A percentile compares a stretch with the other conserved stretches of the same genome.
Conservation (phyloP, 2,113 vertebrate genomes). For the Cyanistes caeruleus region DNA sequence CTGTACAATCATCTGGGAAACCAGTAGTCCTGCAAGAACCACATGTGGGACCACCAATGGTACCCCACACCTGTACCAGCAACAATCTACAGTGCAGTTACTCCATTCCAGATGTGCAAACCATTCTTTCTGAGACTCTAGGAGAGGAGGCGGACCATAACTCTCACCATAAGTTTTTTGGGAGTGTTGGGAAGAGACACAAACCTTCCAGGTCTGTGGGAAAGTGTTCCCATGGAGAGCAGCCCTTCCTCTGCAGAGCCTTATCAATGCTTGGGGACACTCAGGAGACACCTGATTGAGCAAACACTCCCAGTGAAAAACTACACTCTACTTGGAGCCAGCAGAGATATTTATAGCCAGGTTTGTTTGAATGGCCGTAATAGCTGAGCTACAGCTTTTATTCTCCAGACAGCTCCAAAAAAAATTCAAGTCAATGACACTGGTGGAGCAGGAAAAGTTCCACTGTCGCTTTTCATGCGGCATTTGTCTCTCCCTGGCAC, state of each 20-base stretch:
- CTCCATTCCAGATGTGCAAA: neutral
- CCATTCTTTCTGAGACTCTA: neutral
- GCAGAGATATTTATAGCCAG: neutral
- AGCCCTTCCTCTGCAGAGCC: neutral
- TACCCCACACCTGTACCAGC: fast-evolving
- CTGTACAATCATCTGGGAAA: neutral
- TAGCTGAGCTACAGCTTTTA: neutral
- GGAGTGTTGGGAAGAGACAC: neutral
- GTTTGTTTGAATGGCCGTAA: neutral
- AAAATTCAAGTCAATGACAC: neutral
- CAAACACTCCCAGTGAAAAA: neutral
- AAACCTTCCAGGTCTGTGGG: neutral
- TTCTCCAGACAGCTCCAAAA: neutral
- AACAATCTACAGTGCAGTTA: neutral
- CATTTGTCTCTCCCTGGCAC: neutral
- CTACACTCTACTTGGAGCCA: neutral
- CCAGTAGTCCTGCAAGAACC: neutral
- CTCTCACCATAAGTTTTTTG: neutral
- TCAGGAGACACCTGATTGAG: neutral
- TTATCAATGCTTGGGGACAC: neutral
- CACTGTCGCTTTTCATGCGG: neutral
- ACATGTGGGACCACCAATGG: neutral
- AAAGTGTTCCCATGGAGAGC: neutral
- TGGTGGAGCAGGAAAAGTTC: neutral
- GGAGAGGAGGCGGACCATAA: neutral